Evolutionary conservation across 2,797 vertebrate genomes (phyloP).

Genomic region (Lutjanus argentimaculatus): DNA sequence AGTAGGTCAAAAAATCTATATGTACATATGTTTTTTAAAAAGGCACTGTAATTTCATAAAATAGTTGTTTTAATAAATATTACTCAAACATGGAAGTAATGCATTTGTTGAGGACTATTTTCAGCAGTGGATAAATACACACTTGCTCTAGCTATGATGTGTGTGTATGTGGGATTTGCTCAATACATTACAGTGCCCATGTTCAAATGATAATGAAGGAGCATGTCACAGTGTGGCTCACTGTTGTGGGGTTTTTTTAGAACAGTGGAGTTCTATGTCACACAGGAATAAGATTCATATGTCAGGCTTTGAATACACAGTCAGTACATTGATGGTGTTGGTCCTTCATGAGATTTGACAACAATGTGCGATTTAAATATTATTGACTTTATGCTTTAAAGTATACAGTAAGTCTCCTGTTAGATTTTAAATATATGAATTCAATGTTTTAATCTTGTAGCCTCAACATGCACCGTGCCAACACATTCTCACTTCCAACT

Average conservation of each 20-base stretch:
- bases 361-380: not conserved
- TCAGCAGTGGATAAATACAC: not conserved
- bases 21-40: not conserved
- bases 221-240: not conserved
- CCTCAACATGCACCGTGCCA: not conserved
- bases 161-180: not conserved
- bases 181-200: not conserved
- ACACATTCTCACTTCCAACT: no score
- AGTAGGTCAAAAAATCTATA: not conserved
- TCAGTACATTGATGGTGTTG: not conserved
- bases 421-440: not conserved
- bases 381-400: not conserved
- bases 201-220: not conserved
- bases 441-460: not conserved
- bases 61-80: not conserved
- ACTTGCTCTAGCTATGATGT: not conserved
- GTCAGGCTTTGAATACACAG: not conserved
- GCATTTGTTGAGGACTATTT: not conserved
- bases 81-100: not conserved
- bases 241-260: not conserved
- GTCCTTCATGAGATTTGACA: not conserved
- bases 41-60: not conserved
- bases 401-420: not conserved
- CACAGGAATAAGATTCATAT: not conserved
- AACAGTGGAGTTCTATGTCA: not conserved